Percentiles rank a stretch among this genome's conserved stretches.
These are phyloP conservation scores for Pipistrellus pipistrellus DNA, from an alignment of 2,797 vertebrate species.

Conservation along the genomic window DNA sequence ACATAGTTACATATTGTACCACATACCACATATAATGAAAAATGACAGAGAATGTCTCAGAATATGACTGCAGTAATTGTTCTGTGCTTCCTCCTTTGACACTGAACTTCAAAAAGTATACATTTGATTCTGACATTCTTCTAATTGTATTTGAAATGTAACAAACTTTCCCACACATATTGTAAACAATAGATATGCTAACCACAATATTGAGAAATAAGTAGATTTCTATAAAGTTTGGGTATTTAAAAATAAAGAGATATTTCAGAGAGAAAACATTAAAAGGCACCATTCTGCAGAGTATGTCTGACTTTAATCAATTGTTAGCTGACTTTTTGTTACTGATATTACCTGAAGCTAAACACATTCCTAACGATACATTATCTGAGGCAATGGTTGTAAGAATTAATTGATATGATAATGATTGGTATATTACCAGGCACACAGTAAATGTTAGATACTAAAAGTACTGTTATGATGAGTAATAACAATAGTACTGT, in stretches of 20 bases:
- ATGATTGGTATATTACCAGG: neutral
- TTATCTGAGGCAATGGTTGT: neutral
- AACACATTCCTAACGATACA: neutral
- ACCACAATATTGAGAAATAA: neutral
- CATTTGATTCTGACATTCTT: slow-evolving; percentile 12
- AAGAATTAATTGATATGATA: slow-evolving; percentile 30
- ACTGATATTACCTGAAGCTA: neutral
- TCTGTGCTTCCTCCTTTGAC: neutral
- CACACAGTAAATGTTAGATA: slow-evolving; percentile 4
- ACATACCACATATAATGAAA: neutral
- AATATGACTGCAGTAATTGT: neutral
- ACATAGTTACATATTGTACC: neutral
- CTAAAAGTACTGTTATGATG: neutral
- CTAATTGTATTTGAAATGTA: neutral
- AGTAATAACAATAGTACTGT: neutral
- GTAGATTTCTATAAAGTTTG: neutral
- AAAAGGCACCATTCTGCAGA: neutral
- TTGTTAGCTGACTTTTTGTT: slow-evolving; percentile 28
- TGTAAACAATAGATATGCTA: slow-evolving; percentile 50
- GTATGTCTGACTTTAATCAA: neutral
- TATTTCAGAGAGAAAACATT: slow-evolving; percentile 44
- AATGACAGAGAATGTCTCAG: slow-evolving; percentile 29
- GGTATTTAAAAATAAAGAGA: neutral
- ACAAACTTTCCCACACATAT: neutral
- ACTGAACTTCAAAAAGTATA: neutral